Percentiles rank a stretch among this genome's conserved stretches.
Evolutionary conservation across 2,888 invertebrate genomes (phyloP).

Genomic region (Drosophila kanekoi): DNA sequence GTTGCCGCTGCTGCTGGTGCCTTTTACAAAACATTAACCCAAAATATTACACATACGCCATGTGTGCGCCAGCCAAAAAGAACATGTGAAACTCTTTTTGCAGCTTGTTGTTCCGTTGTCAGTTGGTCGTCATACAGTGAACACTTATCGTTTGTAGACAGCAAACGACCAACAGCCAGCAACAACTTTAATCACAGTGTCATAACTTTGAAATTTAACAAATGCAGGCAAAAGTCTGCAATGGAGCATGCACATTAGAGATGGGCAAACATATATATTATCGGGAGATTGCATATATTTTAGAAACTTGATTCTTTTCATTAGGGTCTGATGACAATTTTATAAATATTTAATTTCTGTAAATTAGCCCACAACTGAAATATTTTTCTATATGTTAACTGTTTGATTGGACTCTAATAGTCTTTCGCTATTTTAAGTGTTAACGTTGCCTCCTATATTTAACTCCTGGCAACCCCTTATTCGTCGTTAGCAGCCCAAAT

Average conservation of each 20-base stretch:
- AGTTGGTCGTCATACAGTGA: constrained; percentile 35
- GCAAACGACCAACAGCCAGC: constrained; percentile 25
- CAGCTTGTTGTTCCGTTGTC: constrained; percentile 23
- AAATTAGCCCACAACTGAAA: too few relatives aligned
- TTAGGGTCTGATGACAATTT: too few relatives aligned
- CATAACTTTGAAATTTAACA: constrained; percentile 47
- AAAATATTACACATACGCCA: constrained; percentile 63
- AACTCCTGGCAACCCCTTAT: too few relatives aligned
- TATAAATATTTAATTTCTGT: too few relatives aligned
- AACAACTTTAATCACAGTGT: constrained; percentile 25
- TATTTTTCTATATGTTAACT: too few relatives aligned
- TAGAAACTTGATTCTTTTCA: background rate
- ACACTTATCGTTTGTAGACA: constrained; percentile 12
- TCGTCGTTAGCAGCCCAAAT: too few relatives aligned
- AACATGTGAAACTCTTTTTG: constrained; percentile 35
- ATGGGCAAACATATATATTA: constrained; percentile 5
- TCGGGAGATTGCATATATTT: background rate
- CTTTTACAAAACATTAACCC: constrained; percentile 45
- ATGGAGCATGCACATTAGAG: constrained; percentile 15
- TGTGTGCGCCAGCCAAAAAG: constrained; percentile 21
- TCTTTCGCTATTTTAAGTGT: too few relatives aligned
- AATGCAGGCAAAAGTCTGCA: constrained; percentile 5
- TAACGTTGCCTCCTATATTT: too few relatives aligned
- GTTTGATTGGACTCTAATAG: too few relatives aligned
- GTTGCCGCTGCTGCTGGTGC: constrained; percentile 6